Base-by-base conservation (phyloP, 2,113 vertebrate genomes). In the Leucopsar rothschildi region DNA sequence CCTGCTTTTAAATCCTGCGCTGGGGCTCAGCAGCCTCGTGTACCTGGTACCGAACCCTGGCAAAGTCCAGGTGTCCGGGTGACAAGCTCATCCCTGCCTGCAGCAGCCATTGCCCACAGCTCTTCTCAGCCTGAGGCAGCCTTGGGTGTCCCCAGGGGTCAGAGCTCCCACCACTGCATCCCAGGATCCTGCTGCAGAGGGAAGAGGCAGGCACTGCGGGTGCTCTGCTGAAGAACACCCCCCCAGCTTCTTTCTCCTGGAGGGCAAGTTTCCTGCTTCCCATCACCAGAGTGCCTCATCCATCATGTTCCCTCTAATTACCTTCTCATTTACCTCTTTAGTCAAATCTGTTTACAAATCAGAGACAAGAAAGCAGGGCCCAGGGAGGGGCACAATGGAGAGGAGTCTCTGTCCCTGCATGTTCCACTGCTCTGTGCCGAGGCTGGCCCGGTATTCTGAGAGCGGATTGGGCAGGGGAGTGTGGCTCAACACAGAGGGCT, bases 241-340 rank as follows among this genome's bases (percentile, higher is more conserved):
- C 22, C 37, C 35, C 39, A 28, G 23, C 37, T 40, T 40, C 65
- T 25, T 25, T n/a, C 69, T 45, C 21, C 42, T 47, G 7, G 65
- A 85, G 66, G 2, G 12, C 49, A 44, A 18, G 33, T 45, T 56
- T 59, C 86, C 83, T 16, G 31, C 93, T 92, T 95, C 76, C 94
- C 95, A 82, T 84, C 94, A 70, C 60, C 3, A 80, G 85, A 87
- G 94, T 11, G 44, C 96, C 95, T 98, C 97, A 97, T 98, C 97
- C 93, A 97, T 98, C 97, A 98, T 78, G 96, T 94, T 98, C 93
- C 90, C 90, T 97, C 95, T 97, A 98, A 97, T 98, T 97, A 97
- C 97, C 95, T 97, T 96, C 98, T 97, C 97, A 98, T 98, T 97
- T 98, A 96, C 96, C 97, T 98, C 97, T 97, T 98, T 93, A 98